phyloP scores from a whole-genome alignment of 2,888 invertebrate species.

The Scelioninae gen. 2 region DNA sequence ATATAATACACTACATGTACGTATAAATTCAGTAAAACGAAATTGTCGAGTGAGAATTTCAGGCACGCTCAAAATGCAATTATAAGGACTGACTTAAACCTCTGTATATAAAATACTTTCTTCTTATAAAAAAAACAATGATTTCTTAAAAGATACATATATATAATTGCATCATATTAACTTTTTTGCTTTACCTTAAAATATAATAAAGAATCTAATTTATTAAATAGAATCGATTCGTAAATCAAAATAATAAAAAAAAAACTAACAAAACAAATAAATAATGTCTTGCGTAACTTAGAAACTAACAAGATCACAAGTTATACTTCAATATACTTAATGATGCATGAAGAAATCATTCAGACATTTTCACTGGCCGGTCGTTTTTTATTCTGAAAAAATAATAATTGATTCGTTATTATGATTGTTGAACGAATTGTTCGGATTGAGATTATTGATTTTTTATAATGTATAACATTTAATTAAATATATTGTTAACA shows the following conservation, averaged over 20 bases:
- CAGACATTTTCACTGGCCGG: conserved; percentile 71
- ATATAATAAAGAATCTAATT: too few relatives aligned
- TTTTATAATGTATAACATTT: too few relatives aligned
- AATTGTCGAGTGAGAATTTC: conserved; percentile 3
- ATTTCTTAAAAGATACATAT: too few relatives aligned
- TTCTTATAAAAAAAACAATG: too few relatives aligned
- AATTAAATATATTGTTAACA: background rate
- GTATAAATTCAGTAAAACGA: conserved; percentile 12
- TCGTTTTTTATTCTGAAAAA: conserved; percentile 70
- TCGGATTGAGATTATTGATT: too few relatives aligned
- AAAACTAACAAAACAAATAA: too few relatives aligned
- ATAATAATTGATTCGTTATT: conserved; percentile 10
- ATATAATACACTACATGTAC: conserved; percentile 32
- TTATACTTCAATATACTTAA: conserved; percentile 52
- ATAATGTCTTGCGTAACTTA: conserved; percentile 40
- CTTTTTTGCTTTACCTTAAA: too few relatives aligned
- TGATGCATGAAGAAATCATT: conserved; percentile 31
- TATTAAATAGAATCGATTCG: too few relatives aligned
- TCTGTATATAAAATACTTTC: too few relatives aligned
- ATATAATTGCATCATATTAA: too few relatives aligned
- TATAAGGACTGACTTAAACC: background rate
- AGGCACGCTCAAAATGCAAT: conserved; percentile 23
- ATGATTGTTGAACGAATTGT: too few relatives aligned
- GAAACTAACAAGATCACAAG: conserved; percentile 65
- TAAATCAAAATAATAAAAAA: too few relatives aligned